Evolutionary conservation across 1,140 invertebrate genomes (phyloP).

Genomic region (Monomorium pharaonis): DNA sequence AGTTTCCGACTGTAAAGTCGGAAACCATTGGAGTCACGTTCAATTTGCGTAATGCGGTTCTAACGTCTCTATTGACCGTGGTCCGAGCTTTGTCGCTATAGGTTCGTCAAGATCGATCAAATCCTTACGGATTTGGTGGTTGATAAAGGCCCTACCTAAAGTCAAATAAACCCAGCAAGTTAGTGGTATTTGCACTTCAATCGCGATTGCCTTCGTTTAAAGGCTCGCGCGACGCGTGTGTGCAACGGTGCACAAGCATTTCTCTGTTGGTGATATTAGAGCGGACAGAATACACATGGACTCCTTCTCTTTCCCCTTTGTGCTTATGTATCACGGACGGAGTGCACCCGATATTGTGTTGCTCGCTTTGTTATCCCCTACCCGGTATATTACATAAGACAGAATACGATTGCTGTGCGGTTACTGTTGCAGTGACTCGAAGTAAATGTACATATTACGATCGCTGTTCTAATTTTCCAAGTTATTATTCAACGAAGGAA

Average conservation of each 20-base stretch:
- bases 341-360: conserved; percentile 19
- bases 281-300: conserved; percentile 60
- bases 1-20: conserved; percentile 8
- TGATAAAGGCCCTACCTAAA: conserved; percentile 43
- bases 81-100: conserved; percentile 33
- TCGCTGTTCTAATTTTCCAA: neutral
- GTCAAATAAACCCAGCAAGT: conserved; percentile 67
- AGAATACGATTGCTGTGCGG: neutral
- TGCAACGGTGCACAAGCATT: conserved; percentile 11
- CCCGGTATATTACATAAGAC: conserved; percentile 20
- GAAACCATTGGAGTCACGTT: neutral
- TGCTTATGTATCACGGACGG: conserved; percentile 54
- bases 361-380: neutral
- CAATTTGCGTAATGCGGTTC: conserved; percentile 39
- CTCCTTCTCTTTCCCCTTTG: conserved; percentile 64
- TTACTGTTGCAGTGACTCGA: conserved; percentile 3
- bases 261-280: conserved; percentile 15
- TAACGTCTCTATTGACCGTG: conserved; percentile 27
- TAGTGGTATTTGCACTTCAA: conserved; percentile 64
- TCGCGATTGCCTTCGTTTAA: conserved; percentile 63
- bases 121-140: conserved; percentile 49
- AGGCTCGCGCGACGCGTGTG: conserved; percentile 23
- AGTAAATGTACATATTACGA: conserved; percentile 1
- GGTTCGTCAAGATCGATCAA: conserved; percentile 58
- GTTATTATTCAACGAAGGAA: neutral